Evolutionary conservation across 2,113 vertebrate genomes (phyloP), one percentile per base, ranked within the genome.

Genomic region (Merops nubicus): DNA sequence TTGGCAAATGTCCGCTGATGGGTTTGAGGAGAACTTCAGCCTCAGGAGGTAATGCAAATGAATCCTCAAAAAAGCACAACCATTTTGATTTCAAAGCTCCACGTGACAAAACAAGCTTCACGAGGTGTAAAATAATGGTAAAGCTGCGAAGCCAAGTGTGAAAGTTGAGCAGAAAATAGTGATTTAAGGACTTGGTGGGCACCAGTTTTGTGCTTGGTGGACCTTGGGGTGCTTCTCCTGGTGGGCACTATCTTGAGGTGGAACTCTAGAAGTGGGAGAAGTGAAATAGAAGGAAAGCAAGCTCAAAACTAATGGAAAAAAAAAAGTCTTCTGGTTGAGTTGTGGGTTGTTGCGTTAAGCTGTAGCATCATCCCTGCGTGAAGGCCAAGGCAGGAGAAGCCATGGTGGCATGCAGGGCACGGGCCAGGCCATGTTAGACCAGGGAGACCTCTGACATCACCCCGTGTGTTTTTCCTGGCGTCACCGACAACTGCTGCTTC

Each of bases 391-490:
- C 1, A 2, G 51, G 34, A 64, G n/a, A 11, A 69, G n/a, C 60
- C 4, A 0, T 8, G 31, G 23, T 54, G 56, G 17, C 28, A 28
- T 0, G 7, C 53, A 56, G 45, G 45, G 8, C 0, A 5, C 31
- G 38, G n/a, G 25, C 51, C 29, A 48, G 82, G 45, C 50, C 36
- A 8, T 8, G 6, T 63, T 21, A 22, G 26, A 33, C 13, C 11
- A 13, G 53, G 15, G n/a, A n/a, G n/a, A n/a, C n/a, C 38, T 45
- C 34, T 31, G 65, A 33, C 19, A 28, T 34, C 25, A 15, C 43
- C 5, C 22, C 0, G 0, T 54, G 12, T 28, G 29, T 8, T 93
- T 68, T 45, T 69, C 6, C 40, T 0, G 2, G 4, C 1, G 0
- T 63, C 0, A 0, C 48, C 64, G 67, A 26, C 33, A 20, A 25